These are phyloP conservation scores for Notechis scutatus DNA, from an alignment of 2,113 vertebrate species.

Conservation along the genomic window DNA sequence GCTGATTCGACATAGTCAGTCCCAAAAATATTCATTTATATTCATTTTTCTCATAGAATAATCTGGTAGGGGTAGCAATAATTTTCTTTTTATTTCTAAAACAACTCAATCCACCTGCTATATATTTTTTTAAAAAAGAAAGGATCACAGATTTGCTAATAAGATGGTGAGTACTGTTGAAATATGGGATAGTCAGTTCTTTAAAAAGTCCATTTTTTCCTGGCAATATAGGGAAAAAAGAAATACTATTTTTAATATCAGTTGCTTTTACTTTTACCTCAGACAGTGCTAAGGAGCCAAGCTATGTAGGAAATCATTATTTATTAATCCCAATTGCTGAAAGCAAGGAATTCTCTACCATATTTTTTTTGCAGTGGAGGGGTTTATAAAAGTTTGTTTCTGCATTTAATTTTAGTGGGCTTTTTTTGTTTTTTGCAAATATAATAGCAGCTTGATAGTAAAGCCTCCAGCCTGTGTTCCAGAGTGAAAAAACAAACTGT, in stretches of 20 bases:
- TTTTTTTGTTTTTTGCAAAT: neutral
- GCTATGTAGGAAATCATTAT: neutral
- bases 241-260: neutral
- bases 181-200: neutral
- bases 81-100: neutral
- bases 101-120: neutral
- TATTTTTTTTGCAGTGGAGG: neutral
- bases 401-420: neutral
- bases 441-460: neutral
- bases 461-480: neutral
- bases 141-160: neutral
- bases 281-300: neutral
- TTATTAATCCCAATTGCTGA: slow-evolving; percentile 11
- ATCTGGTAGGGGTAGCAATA: neutral
- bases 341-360: neutral
- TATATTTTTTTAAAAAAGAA: neutral
- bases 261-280: neutral
- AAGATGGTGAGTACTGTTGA: neutral
- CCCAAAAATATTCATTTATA: neutral
- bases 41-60: neutral
- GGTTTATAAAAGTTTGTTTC: rapidly evolving
- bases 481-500: neutral
- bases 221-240: slow-evolving; percentile 15
- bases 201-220: slow-evolving; percentile 14
- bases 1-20: neutral